Evolutionary conservation across 2,113 vertebrate genomes (phyloP), one percentile per base, ranked within the genome.

Genomic region (Brienomyrus longianalis): DNA sequence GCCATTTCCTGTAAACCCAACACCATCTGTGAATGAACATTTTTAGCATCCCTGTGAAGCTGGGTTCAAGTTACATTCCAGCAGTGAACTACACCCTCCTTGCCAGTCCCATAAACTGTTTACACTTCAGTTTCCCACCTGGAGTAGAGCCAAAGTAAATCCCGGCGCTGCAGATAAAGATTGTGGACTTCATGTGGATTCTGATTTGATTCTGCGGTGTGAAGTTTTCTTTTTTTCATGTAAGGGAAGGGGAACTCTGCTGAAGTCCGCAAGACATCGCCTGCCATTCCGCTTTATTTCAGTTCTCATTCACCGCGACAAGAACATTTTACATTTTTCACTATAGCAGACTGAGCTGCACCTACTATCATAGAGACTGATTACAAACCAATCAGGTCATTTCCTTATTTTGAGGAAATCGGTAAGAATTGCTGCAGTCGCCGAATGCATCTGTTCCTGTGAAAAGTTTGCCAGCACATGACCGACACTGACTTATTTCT

Each of bases 91-190:
- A 92, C 92, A 90, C 94, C 90, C 92, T 93, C 92, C 90, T 54
- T 91, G 91, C 92, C 93, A 92, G 92, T 92, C 94, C 92, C 92
- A 93, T 93, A 95, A 94, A 94, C 92, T 94, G 94, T 94, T 94
- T 94, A 94, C 93, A 93, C 93, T 93, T 93, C 92, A 91, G 90
- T 92, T 94, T 91, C 92, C 92, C 92, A 94, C 92, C 94, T 94
- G 95, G 94, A 94, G 74, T 48, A 47, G 74, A 89, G 92, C 94
- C 95, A 95, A 94, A 89, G 88, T 92, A 92, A 94, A 91, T 91
- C 92, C 92, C 92, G 93, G 88, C 54, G 0, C 87, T 89, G 91
- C 92, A 92, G 90, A 93, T 90, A 90, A 92, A 90, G 90, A 91
- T 88, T 90, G 86, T 86, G 88, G 92, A 92, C 92, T 94, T 91